Conservation (phyloP, 2,888 invertebrate genomes). For the Perizoma flavofasciatum region DNA sequence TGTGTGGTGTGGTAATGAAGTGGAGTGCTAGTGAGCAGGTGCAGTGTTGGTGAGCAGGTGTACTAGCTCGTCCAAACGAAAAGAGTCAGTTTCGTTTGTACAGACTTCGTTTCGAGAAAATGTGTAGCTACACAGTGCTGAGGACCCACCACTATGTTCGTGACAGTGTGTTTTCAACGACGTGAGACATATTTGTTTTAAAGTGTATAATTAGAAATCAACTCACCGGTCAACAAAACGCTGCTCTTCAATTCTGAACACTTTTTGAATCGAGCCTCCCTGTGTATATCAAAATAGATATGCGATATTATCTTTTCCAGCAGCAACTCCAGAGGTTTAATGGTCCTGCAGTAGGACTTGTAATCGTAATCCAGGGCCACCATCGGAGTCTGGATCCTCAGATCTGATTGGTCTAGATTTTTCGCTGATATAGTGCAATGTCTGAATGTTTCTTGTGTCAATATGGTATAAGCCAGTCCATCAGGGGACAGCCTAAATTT, state of each 20-base stretch:
- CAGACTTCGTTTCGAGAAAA: too few relatives aligned
- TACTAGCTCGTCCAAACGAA: too few relatives aligned
- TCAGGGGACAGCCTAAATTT: constrained; percentile 75
- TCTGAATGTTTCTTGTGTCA: constrained; percentile 79
- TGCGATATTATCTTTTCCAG: constrained; percentile 62
- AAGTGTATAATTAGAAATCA: background rate
- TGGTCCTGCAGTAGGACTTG: constrained; percentile 76
- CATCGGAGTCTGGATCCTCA: constrained; percentile 53
- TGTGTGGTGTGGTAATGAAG: too few relatives aligned
- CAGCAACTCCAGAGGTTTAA: constrained; percentile 76
- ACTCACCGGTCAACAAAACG: constrained; percentile 72
- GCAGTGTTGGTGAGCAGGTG: too few relatives aligned
- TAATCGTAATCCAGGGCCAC: constrained; percentile 65
- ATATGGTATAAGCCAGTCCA: constrained; percentile 72
- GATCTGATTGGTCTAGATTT: constrained; percentile 60
- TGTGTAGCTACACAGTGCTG: too few relatives aligned
- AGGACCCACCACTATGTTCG: too few relatives aligned
- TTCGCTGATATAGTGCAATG: constrained; percentile 75
- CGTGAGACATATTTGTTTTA: too few relatives aligned
- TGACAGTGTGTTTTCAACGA: too few relatives aligned
- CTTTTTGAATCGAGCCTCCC: constrained; percentile 65
- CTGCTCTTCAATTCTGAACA: constrained; percentile 73
- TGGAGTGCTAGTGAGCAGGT: too few relatives aligned
- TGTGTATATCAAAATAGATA: constrained; percentile 71
- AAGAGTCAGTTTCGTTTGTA: too few relatives aligned